phyloP scores from a whole-genome alignment of 2,797 vertebrate genomes.

The Acanthis flammea region DNA sequence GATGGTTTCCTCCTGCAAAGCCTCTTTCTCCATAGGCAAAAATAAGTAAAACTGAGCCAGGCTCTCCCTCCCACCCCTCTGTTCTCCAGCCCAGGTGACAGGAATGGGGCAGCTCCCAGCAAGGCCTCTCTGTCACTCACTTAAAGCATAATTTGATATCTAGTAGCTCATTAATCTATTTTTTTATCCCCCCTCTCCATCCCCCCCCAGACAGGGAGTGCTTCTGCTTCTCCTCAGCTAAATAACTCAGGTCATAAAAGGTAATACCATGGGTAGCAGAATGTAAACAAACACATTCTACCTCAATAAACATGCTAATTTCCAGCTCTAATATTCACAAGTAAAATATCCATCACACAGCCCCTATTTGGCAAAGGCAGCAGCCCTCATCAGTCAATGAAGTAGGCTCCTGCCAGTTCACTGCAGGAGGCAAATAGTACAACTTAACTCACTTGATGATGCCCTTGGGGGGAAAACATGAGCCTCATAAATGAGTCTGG shows the following conservation, averaged over 20 bases:
- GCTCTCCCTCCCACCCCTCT: neutral
- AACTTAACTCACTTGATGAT: slow-evolving; percentile 84
- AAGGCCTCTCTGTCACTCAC: slow-evolving; percentile 4
- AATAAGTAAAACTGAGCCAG: neutral
- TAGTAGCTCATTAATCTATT: slow-evolving; percentile 73
- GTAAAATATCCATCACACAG: slow-evolving; percentile 83
- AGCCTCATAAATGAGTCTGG: slow-evolving; percentile 80
- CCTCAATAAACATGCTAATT: slow-evolving; percentile 90
- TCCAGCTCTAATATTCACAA: slow-evolving; percentile 85
- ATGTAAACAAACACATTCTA: slow-evolving; percentile 87
- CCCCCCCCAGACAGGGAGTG: slow-evolving; percentile 47
- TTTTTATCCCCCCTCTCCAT: neutral
- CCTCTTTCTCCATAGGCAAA: neutral
- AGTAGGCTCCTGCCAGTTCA: slow-evolving; percentile 80
- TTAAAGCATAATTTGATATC: slow-evolving; percentile 63
- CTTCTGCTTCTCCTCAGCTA: slow-evolving; percentile 74
- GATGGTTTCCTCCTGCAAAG: neutral
- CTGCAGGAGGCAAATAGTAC: slow-evolving; percentile 83
- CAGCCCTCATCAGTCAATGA: slow-evolving; percentile 82
- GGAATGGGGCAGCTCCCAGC: neutral
- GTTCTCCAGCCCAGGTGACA: neutral
- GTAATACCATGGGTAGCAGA: slow-evolving; percentile 84
- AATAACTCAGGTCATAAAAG: slow-evolving; percentile 81
- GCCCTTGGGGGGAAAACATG: slow-evolving; percentile 80
- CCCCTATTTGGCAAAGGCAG: slow-evolving; percentile 84